These are phyloP conservation scores for Cydia amplana DNA, from an alignment of 1,140 invertebrate genomes.

Conservation along the genomic window DNA sequence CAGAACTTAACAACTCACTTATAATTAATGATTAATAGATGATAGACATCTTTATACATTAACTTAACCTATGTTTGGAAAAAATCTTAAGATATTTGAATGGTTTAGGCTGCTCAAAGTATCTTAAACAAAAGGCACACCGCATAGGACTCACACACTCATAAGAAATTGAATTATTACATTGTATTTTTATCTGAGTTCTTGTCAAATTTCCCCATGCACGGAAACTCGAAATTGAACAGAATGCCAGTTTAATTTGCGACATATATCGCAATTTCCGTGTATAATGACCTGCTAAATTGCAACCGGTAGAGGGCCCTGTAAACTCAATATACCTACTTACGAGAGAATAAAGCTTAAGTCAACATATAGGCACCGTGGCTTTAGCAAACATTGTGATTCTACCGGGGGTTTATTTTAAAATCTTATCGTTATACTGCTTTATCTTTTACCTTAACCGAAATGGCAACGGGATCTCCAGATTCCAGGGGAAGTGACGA, in stretches of 20 bases:
- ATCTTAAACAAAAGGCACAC: too few species aligned
- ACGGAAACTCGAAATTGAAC: too few species aligned
- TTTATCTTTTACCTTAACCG: too few species aligned
- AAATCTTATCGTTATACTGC: background rate
- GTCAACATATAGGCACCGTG: background rate
- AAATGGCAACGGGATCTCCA: too few species aligned
- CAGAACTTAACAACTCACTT: background rate
- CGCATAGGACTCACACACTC: too few species aligned
- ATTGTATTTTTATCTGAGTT: too few species aligned
- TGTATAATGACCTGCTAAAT: background rate
- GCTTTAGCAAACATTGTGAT: background rate
- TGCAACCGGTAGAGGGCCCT: background rate
- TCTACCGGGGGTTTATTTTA: background rate
- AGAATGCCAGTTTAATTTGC: too few species aligned
- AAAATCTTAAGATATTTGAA: background rate
- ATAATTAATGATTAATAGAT: background rate
- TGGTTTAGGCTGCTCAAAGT: too few species aligned
- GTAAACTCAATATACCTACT: constrained; percentile 24
- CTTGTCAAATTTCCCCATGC: too few species aligned
- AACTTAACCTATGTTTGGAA: background rate
- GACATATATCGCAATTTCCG: too few species aligned
- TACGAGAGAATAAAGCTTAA: background rate
- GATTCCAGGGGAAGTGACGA: too few species aligned
- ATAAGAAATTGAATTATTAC: too few species aligned
- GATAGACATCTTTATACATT: background rate